These are phyloP conservation scores for Caradrina kadenii DNA, from an alignment of 2,888 invertebrate species.

Conservation along the genomic window DNA sequence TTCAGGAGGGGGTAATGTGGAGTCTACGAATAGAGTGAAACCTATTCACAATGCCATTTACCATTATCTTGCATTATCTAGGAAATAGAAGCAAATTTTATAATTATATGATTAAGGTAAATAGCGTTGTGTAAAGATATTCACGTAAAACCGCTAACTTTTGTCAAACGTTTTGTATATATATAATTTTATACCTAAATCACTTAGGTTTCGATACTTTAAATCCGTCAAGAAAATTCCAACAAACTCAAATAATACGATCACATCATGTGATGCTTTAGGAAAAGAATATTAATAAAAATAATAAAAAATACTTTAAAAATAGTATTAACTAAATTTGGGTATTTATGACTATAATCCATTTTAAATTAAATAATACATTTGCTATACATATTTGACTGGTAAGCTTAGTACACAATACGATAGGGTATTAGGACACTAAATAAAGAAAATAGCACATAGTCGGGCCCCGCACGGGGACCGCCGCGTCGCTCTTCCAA, in stretches of 20 bases:
- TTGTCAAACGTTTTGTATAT: constrained; percentile 73
- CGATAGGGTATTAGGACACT: constrained; percentile 86
- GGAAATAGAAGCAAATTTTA: constrained; percentile 68
- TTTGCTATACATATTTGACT: constrained; percentile 90
- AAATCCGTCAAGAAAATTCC: constrained; percentile 73
- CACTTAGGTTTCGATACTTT: constrained; percentile 72
- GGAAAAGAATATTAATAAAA: constrained; percentile 79
- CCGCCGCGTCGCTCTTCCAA: constrained; percentile 74
- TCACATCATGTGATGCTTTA: constrained; percentile 87
- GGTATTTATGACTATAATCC: constrained; percentile 90
- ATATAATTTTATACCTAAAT: constrained; percentile 75
- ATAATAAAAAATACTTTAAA: constrained; percentile 81
- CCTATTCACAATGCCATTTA: constrained; percentile 66
- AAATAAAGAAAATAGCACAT: constrained; percentile 88
- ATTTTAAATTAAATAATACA: constrained; percentile 89
- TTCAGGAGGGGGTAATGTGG: constrained; percentile 77
- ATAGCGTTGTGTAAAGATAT: constrained; percentile 67
- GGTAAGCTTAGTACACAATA: constrained; percentile 89
- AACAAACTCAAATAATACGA: constrained; percentile 81
- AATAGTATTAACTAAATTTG: constrained; percentile 90
- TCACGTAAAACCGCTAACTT: constrained; percentile 70
- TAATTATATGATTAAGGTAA: constrained; percentile 61
- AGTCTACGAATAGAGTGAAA: constrained; percentile 67
- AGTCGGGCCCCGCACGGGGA: constrained; percentile 71
- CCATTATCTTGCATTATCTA: constrained; percentile 67